phyloP scores from a whole-genome alignment of 2,797 vertebrate species.

The Hemibagrus guttatus region DNA sequence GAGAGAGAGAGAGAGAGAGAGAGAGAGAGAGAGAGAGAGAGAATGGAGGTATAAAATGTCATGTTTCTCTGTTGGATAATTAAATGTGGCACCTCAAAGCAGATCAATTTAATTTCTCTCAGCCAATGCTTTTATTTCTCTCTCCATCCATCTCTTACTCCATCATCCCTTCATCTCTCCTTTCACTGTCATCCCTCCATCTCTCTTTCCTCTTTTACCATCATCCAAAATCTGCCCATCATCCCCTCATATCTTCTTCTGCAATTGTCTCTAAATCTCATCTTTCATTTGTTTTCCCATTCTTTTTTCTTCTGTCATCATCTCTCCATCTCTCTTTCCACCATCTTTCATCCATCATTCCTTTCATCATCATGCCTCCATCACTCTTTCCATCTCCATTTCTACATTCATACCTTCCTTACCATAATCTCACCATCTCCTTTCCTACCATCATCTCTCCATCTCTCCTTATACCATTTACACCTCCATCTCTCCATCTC shows the following conservation, averaged over 20 bases:
- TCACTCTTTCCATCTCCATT: not conserved
- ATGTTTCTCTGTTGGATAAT: conserved; percentile 83
- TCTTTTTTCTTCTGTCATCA: not conserved
- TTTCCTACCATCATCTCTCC: not conserved
- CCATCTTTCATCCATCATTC: not conserved
- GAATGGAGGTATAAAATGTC: conserved; percentile 76
- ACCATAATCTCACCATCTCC: not conserved
- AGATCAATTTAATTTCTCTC: conserved; percentile 82
- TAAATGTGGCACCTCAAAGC: conserved; percentile 86
- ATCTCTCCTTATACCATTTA: not conserved
- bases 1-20: conserved; percentile 45
- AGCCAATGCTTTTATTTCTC: conserved; percentile 42
- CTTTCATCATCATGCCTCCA: not conserved
- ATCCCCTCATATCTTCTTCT: not conserved
- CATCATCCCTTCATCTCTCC: conserved; percentile 13
- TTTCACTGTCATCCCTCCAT: not conserved
- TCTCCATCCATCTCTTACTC: conserved; percentile 18
- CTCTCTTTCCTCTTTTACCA: not conserved
- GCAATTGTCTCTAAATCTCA: not conserved
- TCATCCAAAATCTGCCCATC: not conserved
- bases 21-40: conserved; percentile 57
- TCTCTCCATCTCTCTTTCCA: not conserved
- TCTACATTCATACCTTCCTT: not conserved
- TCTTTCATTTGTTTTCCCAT: not conserved
- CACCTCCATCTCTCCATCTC: not conserved